Evolutionary conservation across 2,888 invertebrate genomes (phyloP), one percentile per base, ranked within the genome.

Genomic region (Physocephala rufipes): DNA sequence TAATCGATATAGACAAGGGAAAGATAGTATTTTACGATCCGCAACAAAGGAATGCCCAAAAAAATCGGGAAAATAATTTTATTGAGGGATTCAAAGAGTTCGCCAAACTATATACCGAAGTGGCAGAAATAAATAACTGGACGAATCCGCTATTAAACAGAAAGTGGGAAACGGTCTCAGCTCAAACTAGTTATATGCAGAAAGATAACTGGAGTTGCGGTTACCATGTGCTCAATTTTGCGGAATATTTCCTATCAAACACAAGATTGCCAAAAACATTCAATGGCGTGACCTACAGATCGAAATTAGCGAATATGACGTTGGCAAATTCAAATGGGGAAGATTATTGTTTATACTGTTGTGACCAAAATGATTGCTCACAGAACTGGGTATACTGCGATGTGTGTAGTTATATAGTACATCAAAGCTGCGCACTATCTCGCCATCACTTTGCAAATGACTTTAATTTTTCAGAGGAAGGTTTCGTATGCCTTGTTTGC

Each of bases 181-280:
- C 49, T 13, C 49, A 49, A 5, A n/a, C 49, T 49, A 49, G n/a
- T 5, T 49, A 12, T 3, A 16, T 49, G 4, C 49, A 49, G 4
- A 49, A 49, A 49, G 49, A 49, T 49, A 49, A 49, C 49, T 49
- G 49, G 49, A 49, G 49, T 49, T 49, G 49, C n/a, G 49, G 49
- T 5, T 5, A 49, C n/a, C 49, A n/a, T 19, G 49, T 49, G 19
- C 49, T 49, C 5, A 49, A 49, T 49, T 49, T 49, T n/a, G 16
- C 19, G 1, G 49, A 49, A 19, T 13, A 49, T 49, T 49, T 12
- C 13, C 49, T 49, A 13, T 49, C 49, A 19, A n/a, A 19, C 5
- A 49, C 5, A 49, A 19, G 5, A 16, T 4, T 49, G n/a, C 49
- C 49, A 49, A 36, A 36, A n/a, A 49, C 49, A 49, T 49, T 49